Evolutionary conservation across 2,113 vertebrate genomes (phyloP).

Genomic region (Bubo scandiacus): DNA sequence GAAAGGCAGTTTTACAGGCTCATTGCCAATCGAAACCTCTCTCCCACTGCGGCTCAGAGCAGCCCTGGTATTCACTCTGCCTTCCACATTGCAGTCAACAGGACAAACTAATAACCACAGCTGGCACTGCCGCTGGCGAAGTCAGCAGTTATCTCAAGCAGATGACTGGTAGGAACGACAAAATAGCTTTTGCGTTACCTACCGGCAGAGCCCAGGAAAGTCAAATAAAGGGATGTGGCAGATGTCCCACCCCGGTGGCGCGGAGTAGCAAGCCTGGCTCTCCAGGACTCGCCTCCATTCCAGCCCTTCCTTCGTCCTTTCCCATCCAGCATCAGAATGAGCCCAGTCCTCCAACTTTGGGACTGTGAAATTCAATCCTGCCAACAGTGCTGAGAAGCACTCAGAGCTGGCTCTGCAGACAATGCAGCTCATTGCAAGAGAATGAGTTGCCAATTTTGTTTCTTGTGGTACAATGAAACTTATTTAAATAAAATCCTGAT

Average conservation of each 20-base stretch:
- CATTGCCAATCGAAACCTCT: neutral
- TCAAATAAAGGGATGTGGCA: conserved; percentile 9
- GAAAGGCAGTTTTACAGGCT: neutral
- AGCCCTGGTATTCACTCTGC: neutral
- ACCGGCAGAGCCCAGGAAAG: conserved; percentile 38
- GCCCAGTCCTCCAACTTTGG: neutral
- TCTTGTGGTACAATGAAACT: conserved; percentile 34
- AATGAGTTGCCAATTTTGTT: conserved; percentile 47
- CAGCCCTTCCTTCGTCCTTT: conserved; percentile 47
- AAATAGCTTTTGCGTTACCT: neutral
- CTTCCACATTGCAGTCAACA: neutral
- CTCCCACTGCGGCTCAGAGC: neutral
- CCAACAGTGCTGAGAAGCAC: conserved; percentile 4
- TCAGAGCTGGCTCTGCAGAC: neutral
- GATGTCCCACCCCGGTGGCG: conserved; percentile 34
- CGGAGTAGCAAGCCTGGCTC: neutral
- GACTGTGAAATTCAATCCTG: neutral
- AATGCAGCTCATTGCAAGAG: neutral
- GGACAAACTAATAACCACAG: conserved; percentile 47
- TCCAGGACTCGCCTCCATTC: conserved; percentile 8
- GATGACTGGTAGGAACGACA: neutral
- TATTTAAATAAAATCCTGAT: conserved; percentile 71
- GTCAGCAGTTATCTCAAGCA: conserved; percentile 25
- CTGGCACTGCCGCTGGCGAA: conserved; percentile 17
- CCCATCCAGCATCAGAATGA: neutral